phyloP scores from a whole-genome alignment of 2,113 vertebrate species.

The Empidonax alnorum region DNA sequence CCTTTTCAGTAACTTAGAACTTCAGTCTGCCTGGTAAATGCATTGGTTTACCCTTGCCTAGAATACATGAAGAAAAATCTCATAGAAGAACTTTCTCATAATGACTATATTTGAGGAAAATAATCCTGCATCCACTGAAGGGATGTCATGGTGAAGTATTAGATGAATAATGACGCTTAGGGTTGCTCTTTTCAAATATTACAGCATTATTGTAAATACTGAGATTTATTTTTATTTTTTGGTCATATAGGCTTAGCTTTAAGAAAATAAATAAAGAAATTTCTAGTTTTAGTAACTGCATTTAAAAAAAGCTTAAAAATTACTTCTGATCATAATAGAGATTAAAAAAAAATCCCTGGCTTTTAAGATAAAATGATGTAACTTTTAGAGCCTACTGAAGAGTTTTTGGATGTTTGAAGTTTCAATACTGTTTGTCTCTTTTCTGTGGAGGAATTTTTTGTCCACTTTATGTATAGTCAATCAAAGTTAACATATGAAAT shows the following conservation, averaged over 20 bases:
- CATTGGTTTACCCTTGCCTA: neutral
- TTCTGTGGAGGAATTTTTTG: neutral
- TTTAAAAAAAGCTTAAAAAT: neutral
- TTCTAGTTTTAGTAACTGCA: neutral
- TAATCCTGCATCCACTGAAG: neutral
- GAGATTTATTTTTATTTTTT: neutral
- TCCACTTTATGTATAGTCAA: neutral
- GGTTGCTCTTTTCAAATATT: neutral
- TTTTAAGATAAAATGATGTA: neutral
- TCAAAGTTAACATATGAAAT: neutral
- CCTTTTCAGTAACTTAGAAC: neutral
- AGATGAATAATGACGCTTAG: neutral
- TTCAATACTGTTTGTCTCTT: neutral
- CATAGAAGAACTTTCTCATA: neutral
- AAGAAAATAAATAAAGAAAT: neutral
- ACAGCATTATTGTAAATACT: neutral
- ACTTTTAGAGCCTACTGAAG: neutral
- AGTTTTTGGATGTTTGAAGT: neutral
- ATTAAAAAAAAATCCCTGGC: neutral
- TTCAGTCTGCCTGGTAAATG: neutral
- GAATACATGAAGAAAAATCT: neutral
- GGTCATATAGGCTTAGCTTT: neutral
- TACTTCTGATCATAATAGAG: neutral
- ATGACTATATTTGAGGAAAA: neutral
- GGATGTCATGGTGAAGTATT: neutral